phyloP scores from a whole-genome alignment of 2,888 invertebrate genomes.

The Protodeltote pygarga region DNA sequence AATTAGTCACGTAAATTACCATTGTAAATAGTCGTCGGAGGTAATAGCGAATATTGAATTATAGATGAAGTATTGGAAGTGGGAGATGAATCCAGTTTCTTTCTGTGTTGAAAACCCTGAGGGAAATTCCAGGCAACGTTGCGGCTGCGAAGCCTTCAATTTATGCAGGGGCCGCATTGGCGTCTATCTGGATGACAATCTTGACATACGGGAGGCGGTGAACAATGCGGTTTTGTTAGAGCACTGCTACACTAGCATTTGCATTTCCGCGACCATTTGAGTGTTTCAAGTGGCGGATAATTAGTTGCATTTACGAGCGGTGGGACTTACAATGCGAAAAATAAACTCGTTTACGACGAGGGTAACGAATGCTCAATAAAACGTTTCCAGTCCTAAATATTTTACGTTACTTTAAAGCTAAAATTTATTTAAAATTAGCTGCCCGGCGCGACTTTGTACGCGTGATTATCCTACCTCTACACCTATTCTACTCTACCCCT shows the following conservation, averaged over 20 bases:
- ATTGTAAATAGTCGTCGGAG: conserved; percentile 67
- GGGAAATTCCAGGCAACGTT: conserved; percentile 78
- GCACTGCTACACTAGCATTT: conserved; percentile 33
- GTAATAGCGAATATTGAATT: conserved; percentile 77
- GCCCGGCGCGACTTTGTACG: no score
- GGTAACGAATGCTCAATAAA: conserved; percentile 21
- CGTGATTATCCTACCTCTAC: no score
- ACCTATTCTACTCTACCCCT: no score
- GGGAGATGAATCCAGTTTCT: conserved; percentile 69
- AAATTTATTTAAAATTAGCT: no score
- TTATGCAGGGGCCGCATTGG: conserved; percentile 77
- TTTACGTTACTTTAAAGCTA: conserved; percentile 33
- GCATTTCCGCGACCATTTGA: conserved; percentile 33
- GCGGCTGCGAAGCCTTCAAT: conserved; percentile 79
- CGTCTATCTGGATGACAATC: conserved; percentile 76
- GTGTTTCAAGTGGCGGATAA: conserved; percentile 11
- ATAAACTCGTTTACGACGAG: no score
- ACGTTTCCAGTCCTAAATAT: conserved; percentile 26
- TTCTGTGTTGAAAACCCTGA: conserved; percentile 74
- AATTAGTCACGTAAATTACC: conserved; percentile 72
- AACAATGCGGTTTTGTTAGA: conserved; percentile 69
- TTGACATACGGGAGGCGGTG: conserved; percentile 68
- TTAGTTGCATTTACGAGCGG: no score
- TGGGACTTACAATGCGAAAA: no score
- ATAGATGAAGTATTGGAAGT: conserved; percentile 74